Percentiles rank a stretch among this genome's conserved stretches.
Conservation (phyloP, 2,797 vertebrate genomes). For the Poecilia wingei region DNA sequence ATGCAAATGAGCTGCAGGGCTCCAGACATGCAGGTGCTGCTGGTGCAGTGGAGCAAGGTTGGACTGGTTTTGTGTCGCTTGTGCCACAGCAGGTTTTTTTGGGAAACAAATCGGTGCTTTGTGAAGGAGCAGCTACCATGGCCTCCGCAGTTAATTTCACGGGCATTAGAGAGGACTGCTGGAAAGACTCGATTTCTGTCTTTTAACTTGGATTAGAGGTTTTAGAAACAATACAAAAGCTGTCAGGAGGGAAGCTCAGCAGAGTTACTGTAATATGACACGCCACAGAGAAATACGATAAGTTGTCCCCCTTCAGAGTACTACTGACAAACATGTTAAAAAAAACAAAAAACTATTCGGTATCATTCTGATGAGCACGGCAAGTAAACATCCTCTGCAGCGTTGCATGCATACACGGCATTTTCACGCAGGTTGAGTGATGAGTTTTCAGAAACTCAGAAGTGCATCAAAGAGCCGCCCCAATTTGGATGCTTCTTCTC, state of each 20-base stretch:
- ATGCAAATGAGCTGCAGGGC: slow-evolving; percentile 19
- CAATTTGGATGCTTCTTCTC: slow-evolving; percentile 52
- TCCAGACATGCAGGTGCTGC: slow-evolving; percentile 15
- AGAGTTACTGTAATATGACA: slow-evolving; percentile 34
- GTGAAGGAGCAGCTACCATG: slow-evolving; percentile 14
- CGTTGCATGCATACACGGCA: background rate
- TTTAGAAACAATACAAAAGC: slow-evolving; percentile 50
- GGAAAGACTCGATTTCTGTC: slow-evolving; percentile 41
- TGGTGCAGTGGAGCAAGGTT: background rate
- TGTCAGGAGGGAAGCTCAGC: slow-evolving; percentile 13
- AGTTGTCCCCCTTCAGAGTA: slow-evolving; percentile 22
- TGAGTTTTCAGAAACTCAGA: slow-evolving; percentile 29
- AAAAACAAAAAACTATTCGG: slow-evolving; percentile 26
- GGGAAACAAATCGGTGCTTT: slow-evolving; percentile 9
- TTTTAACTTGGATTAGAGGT: slow-evolving; percentile 71
- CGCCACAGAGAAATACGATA: slow-evolving; percentile 25
- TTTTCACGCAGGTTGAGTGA: slow-evolving; percentile 19
- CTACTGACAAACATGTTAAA: slow-evolving; percentile 44
- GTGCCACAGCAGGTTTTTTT: background rate
- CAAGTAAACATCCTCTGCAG: slow-evolving; percentile 48
- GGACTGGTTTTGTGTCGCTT: background rate
- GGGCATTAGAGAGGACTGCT: slow-evolving; percentile 55
- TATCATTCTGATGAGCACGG: slow-evolving; percentile 32
- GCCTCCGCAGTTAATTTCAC: slow-evolving; percentile 63
- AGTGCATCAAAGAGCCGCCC: slow-evolving; percentile 46